Evolutionary conservation across 2,888 invertebrate species (phyloP), one percentile per base, ranked within the genome.

Genomic region (Metopia argyrocephala): DNA sequence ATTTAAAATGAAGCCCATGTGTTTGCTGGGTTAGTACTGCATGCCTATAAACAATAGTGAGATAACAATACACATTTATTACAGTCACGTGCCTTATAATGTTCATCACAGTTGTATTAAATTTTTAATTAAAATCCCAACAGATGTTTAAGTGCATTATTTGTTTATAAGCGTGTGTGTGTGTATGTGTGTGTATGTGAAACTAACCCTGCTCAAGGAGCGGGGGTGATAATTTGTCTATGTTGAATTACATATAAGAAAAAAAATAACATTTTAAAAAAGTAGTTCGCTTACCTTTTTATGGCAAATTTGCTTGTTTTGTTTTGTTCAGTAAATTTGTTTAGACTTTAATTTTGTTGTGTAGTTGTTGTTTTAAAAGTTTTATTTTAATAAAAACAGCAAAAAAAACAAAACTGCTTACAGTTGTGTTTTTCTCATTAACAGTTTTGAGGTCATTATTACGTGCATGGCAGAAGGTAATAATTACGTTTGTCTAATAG

Each of bases 41-140:
- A 38, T 38, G 38, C 15, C 38, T 38, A 38, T 38, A 38, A 38
- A 38, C 38, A 38, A 38, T 38, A 38, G 38, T 4, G 9, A 31
- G 7, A 31, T 2, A 31, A 3, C 15, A n/a, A 20, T 15, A 23
- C 2, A 27, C 46, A 59, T 52, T 59, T 66, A 59, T 50, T 38
- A 52, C 5, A 38, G 50, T 50, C 62, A 52, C 56, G 76, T 70
- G 70, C 70, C 70, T 9, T 57, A 52, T 21, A 56, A 62, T 25
- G 76, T 54, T 28, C 38, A 69, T 7, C 25, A 31, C 66, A 12
- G 57, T 2, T 5, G 18, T 61, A 18, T 38, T 50, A 64, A 50
- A 54, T 5, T 65, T 74, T 81, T 61, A 78, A 78, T 70, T 74
- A 74, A 80, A 78, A 74, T 71, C 61, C 48, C 65, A 65, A 71